These are phyloP conservation scores for Chaetophractus vellerosus DNA, from an alignment of 2,797 vertebrate genomes.

Conservation along the genomic window DNA sequence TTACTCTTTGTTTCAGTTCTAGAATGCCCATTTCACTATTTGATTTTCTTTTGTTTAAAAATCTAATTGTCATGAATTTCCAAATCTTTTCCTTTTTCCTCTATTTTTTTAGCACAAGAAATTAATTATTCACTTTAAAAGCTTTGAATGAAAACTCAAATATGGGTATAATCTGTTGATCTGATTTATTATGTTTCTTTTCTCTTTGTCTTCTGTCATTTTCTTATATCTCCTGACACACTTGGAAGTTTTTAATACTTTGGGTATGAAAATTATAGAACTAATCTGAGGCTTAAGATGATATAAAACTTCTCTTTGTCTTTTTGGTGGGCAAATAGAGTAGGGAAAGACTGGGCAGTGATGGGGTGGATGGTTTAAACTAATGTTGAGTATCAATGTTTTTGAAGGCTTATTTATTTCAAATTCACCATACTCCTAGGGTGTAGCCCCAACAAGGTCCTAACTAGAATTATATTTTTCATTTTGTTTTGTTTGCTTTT, in stretches of 20 bases:
- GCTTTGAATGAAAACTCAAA: background rate
- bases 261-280: background rate
- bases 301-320: background rate
- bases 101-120: background rate
- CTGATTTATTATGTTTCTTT: background rate
- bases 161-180: background rate
- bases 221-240: background rate
- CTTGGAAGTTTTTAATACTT: background rate
- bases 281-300: background rate
- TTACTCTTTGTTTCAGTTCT: background rate
- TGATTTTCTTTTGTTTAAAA: background rate
- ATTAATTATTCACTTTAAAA: background rate
- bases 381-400: background rate
- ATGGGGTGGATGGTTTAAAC: background rate
- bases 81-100: background rate
- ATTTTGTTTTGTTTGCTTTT: background rate
- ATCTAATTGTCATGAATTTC: background rate
- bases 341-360: background rate
- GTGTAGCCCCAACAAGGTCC: background rate
- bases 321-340: background rate
- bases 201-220: background rate
- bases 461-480: background rate
- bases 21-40: background rate
- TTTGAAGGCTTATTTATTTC: slow-evolving; percentile 4
- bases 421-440: background rate